Base-by-base conservation (phyloP, 2,113 vertebrate genomes). In the Columba livia region DNA sequence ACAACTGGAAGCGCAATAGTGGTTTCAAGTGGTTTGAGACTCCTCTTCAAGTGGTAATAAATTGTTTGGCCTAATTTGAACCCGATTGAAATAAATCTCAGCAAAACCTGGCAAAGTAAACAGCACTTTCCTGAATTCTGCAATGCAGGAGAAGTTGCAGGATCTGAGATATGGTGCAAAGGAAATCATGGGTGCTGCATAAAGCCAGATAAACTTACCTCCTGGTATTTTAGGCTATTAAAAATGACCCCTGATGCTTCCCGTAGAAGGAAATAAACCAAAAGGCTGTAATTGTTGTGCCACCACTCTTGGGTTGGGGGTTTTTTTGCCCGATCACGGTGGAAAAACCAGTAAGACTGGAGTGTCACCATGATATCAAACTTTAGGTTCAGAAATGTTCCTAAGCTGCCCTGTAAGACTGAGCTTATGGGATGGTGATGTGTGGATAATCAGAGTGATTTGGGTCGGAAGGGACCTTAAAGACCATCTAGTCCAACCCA, bases 261-360 rank as follows among this genome's bases (percentile, higher is more conserved):
- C 29, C 0, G 0, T 4, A 15, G 67, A 50, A 74, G 29, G 36
- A 69, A 40, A 72, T 11, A 42, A 58, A 36, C 18, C 28, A 2
- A 25, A 85, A 85, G 64, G 16, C 12, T 16, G 53, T 24, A 16
- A 36, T 47, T 14, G 38, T 44, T n/a, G 69, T 50, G 28, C 48
- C 15, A 2, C 28, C 1, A 0, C 15, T 36, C 15, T 36, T 66
- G 79, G 47, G 24, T 44, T 69, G 16, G 18, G 18, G 16, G 0
- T 3, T 44, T 12, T 79, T 69, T 47, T 48, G 19, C 32, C 16
- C 12, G 7, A 25, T 79, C 15, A 5, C 9, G 3, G 34, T 51
- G 50, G 40, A 12, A 44, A 61, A 54, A 53, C 0, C 14, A 54
- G 9, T 14, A 18, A 48, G n/a, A 36, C 36, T 5, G 50, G 79